phyloP scores from a whole-genome alignment of 2,888 invertebrate species.

The Halocaridina rubra region DNA sequence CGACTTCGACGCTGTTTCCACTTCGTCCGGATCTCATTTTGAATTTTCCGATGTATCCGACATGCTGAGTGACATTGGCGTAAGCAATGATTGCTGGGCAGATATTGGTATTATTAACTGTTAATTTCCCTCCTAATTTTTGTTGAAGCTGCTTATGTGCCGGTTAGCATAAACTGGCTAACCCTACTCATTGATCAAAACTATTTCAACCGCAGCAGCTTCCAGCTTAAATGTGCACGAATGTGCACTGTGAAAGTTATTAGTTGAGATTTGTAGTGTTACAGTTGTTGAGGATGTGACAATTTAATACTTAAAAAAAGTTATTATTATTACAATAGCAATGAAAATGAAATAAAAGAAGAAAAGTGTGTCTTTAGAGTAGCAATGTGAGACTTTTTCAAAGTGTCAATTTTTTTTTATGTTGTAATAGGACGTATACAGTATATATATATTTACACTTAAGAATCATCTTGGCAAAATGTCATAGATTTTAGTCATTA shows the following conservation, averaged over 20 bases:
- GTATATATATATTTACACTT: slow-evolving; percentile 50
- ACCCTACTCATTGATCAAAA: too few relatives aligned
- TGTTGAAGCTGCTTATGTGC: neutral
- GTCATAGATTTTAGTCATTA: slow-evolving; percentile 47
- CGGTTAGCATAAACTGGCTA: neutral
- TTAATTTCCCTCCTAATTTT: slow-evolving; percentile 2
- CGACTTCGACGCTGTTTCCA: slow-evolving; percentile 63
- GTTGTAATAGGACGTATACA: too few relatives aligned
- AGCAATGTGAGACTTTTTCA: slow-evolving; percentile 47
- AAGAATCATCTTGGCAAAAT: slow-evolving; percentile 51
- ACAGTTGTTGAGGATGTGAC: neutral
- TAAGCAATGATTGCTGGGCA: slow-evolving; percentile 63
- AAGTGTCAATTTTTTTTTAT: slow-evolving; percentile 48
- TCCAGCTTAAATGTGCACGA: too few relatives aligned
- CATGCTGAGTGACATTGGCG: slow-evolving; percentile 64
- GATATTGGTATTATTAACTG: slow-evolving; percentile 58
- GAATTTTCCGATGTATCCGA: slow-evolving; percentile 64
- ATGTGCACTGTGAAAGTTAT: too few relatives aligned
- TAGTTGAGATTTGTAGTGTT: too few relatives aligned
- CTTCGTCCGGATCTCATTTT: slow-evolving; percentile 63
- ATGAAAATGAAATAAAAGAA: neutral
- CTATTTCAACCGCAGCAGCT: too few relatives aligned
- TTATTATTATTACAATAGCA: neutral
- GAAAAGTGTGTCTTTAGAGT: slow-evolving; percentile 46
- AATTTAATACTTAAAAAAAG: neutral